Evolutionary conservation across 1,140 invertebrate genomes (phyloP).

Genomic region (Druon quercuslanigerum): DNA sequence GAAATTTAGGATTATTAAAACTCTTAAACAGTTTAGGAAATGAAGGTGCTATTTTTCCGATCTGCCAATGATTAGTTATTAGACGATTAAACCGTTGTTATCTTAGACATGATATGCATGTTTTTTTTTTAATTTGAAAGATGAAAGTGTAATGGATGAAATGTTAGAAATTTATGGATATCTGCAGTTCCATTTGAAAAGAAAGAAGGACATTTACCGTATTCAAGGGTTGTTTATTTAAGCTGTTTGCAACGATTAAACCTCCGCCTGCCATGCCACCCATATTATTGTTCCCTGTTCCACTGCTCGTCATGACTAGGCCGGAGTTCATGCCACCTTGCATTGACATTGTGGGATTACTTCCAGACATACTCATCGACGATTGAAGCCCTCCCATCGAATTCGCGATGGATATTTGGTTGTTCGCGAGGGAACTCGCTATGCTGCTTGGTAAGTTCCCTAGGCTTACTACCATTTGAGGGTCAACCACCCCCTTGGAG

Average conservation of each 20-base stretch:
- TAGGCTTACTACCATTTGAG: conserved; percentile 77
- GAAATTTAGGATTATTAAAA: too few relatives aligned
- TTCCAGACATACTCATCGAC: conserved; percentile 79
- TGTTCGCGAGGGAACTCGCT: conserved; percentile 76
- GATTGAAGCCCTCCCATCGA: conserved; percentile 75
- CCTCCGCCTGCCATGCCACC: conserved; percentile 79
- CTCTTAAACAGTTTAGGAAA: too few relatives aligned
- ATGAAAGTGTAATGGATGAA: too few relatives aligned
- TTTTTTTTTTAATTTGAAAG: too few relatives aligned
- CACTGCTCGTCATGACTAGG: conserved; percentile 75
- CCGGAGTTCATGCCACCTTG: conserved; percentile 78
- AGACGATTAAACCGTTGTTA: too few relatives aligned
- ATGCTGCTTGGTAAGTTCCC: conserved; percentile 79
- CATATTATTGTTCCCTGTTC: conserved; percentile 70
- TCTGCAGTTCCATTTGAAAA: not conserved
- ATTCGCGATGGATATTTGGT: conserved; percentile 78
- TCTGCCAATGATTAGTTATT: too few relatives aligned
- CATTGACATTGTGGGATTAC: conserved; percentile 78
- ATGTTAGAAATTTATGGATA: too few relatives aligned
- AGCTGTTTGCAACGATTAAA: conserved; percentile 79
- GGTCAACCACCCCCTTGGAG: conserved; percentile 77
- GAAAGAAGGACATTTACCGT: conserved; percentile 54
- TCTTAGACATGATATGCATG: too few relatives aligned
- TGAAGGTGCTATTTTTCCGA: too few relatives aligned
- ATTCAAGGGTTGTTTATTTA: conserved; percentile 82